These are phyloP conservation scores for Scaptodrosophila lebanonensis DNA, from an alignment of 1,140 invertebrate genomes.

Conservation along the genomic window DNA sequence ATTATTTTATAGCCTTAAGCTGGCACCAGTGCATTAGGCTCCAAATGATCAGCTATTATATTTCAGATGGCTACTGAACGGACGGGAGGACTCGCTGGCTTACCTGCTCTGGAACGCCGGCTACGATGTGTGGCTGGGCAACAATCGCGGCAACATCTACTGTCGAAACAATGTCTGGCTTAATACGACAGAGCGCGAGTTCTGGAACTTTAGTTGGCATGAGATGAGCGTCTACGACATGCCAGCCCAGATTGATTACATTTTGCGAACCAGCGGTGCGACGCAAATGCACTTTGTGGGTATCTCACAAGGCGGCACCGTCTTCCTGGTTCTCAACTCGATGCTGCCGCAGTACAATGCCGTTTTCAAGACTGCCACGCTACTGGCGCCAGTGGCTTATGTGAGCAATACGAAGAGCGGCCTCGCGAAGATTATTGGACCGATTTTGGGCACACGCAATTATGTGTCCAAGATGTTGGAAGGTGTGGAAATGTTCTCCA, in stretches of 20 bases:
- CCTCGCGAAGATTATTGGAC: slow-evolving; percentile 71
- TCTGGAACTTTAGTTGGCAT: slow-evolving; percentile 81
- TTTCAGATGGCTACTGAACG: slow-evolving; percentile 64
- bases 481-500: slow-evolving; percentile 80
- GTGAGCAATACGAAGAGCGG: slow-evolving; percentile 76
- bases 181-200: slow-evolving; percentile 76
- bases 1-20: too few species aligned
- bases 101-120: slow-evolving; percentile 84
- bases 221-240: slow-evolving; percentile 85
- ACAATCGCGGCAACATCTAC: slow-evolving; percentile 83
- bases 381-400: slow-evolving; percentile 80
- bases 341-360: slow-evolving; percentile 80
- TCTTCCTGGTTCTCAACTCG: slow-evolving; percentile 79
- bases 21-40: too few species aligned
- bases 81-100: slow-evolving; percentile 72
- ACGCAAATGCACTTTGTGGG: slow-evolving; percentile 77
- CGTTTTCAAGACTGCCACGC: slow-evolving; percentile 79
- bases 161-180: slow-evolving; percentile 80
- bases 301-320: slow-evolving; percentile 81
- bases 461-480: slow-evolving; percentile 78
- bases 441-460: slow-evolving; percentile 67
- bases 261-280: slow-evolving; percentile 79
- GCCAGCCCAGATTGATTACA: slow-evolving; percentile 83
- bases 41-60: too few species aligned
- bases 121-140: slow-evolving; percentile 87